These are phyloP conservation scores for Desoria tigrina DNA, from an alignment of 2,888 invertebrate species.

Conservation along the genomic window DNA sequence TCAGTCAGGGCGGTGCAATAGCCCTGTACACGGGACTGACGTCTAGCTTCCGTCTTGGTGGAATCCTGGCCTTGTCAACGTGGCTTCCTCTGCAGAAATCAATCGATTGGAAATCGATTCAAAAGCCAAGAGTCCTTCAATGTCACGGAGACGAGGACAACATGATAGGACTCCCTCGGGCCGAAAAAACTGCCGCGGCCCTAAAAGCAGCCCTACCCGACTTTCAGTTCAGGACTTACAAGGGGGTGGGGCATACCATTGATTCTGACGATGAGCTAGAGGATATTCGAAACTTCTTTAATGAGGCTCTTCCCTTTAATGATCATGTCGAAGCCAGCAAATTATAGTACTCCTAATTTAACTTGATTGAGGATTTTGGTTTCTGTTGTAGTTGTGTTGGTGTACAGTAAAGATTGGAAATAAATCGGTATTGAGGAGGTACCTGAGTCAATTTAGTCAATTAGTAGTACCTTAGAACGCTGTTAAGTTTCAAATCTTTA, in stretches of 20 bases:
- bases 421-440: no score
- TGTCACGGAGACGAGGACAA: constrained; percentile 90
- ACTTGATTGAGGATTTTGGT: no score
- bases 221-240: constrained; percentile 80
- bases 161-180: constrained; percentile 89
- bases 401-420: no score
- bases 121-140: constrained; percentile 37
- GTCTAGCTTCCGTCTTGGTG: constrained; percentile 77
- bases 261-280: constrained; percentile 67
- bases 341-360: no score
- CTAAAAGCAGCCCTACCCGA: constrained; percentile 79
- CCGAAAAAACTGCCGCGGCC: constrained; percentile 85
- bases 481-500: no score
- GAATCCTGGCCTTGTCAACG: constrained; percentile 85
- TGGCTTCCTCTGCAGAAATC: constrained; percentile 90
- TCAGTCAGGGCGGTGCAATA: constrained; percentile 95
- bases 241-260: constrained; percentile 83
- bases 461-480: no score
- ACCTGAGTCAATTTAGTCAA: no score
- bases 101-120: constrained; percentile 63
- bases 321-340: not conserved
- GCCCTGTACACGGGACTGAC: constrained; percentile 91
- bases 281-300: constrained; percentile 40
- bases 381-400: no score
- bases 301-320: constrained; percentile 25